These are phyloP conservation scores for Pedicia rivosa DNA, from an alignment of 2,888 invertebrate species.

Conservation along the genomic window DNA sequence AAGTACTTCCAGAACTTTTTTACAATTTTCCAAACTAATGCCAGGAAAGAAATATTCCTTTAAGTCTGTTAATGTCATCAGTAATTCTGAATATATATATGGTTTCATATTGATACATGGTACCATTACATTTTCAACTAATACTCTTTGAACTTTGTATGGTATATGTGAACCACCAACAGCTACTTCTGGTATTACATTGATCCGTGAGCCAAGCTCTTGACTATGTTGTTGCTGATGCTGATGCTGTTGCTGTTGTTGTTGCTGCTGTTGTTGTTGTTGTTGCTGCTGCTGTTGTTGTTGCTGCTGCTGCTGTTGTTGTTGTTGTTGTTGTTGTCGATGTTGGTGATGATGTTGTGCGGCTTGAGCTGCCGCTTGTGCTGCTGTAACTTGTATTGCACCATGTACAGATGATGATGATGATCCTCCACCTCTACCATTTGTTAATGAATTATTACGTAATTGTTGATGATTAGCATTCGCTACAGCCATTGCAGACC, in stretches of 20 bases:
- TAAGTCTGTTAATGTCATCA: conserved; percentile 71
- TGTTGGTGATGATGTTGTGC: conserved; percentile 4
- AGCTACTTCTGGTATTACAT: conserved; percentile 52
- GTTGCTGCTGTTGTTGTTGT: conserved; percentile 17
- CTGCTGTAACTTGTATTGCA: neutral
- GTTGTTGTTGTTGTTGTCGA: conserved; percentile 3
- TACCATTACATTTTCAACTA: conserved; percentile 65
- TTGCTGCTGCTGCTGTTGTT: conserved; percentile 12
- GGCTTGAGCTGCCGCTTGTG: conserved; percentile 3
- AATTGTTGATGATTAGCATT: conserved; percentile 16
- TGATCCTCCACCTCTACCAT: conserved; percentile 10
- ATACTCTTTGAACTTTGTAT: conserved; percentile 66
- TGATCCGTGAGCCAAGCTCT: conserved; percentile 32
- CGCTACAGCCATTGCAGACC: conserved; percentile 26
- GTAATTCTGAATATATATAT: conserved; percentile 60
- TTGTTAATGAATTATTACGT: conserved; percentile 6
- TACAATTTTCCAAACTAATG: conserved; percentile 55
- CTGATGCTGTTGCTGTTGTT: conserved; percentile 11
- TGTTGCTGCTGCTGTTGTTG: conserved; percentile 18
- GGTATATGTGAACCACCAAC: conserved; percentile 49
- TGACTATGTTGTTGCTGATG: conserved; percentile 9
- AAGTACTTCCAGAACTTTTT: conserved; percentile 65
- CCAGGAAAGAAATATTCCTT: conserved; percentile 67
- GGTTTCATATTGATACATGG: conserved; percentile 80
- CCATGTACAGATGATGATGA: conserved; percentile 13